A percentile compares a stretch with the other conserved stretches of the same genome.
Evolutionary conservation across 1,140 invertebrate species (phyloP).

Genomic region (Listronotus oregonensis): DNA sequence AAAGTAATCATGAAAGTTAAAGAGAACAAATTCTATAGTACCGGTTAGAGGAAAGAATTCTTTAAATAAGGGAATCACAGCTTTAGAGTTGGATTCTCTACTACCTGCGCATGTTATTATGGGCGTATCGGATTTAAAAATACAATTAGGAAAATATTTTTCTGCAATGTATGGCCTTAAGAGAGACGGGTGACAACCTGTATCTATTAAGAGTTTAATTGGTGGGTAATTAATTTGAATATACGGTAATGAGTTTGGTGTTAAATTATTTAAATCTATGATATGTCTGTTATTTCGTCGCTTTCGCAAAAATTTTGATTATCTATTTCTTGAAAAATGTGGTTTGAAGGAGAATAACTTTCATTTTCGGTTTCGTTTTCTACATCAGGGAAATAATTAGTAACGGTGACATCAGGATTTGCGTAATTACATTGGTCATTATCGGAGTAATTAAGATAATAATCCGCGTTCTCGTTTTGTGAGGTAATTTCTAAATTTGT

Average conservation of each 20-base stretch:
- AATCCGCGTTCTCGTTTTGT: too few species aligned
- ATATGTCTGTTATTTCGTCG: background rate
- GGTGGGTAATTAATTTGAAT: constrained; percentile 35
- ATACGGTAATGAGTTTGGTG: constrained; percentile 34
- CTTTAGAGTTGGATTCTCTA: constrained; percentile 30
- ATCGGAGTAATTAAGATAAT: too few species aligned
- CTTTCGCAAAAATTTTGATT: too few species aligned
- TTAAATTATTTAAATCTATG: constrained; percentile 11
- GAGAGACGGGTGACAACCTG: constrained; percentile 33
- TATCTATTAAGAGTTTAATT: constrained; percentile 41
- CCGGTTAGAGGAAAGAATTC: constrained; percentile 25
- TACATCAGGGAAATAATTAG: too few species aligned
- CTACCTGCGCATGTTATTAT: constrained; percentile 26
- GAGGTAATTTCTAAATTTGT: too few species aligned
- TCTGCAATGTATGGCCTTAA: constrained; percentile 35
- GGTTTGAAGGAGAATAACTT: too few species aligned
- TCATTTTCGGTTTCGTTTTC: too few species aligned
- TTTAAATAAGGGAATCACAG: constrained; percentile 24
- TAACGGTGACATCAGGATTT: too few species aligned
- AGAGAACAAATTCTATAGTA: constrained; percentile 27
- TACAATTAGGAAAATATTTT: constrained; percentile 29
- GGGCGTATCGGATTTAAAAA: constrained; percentile 17
- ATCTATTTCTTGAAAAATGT: too few species aligned
- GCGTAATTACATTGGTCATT: too few species aligned
- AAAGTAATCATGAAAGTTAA: constrained; percentile 40